Base-by-base conservation (phyloP, 1,140 invertebrate genomes). In the Diorhabda sublineata region DNA sequence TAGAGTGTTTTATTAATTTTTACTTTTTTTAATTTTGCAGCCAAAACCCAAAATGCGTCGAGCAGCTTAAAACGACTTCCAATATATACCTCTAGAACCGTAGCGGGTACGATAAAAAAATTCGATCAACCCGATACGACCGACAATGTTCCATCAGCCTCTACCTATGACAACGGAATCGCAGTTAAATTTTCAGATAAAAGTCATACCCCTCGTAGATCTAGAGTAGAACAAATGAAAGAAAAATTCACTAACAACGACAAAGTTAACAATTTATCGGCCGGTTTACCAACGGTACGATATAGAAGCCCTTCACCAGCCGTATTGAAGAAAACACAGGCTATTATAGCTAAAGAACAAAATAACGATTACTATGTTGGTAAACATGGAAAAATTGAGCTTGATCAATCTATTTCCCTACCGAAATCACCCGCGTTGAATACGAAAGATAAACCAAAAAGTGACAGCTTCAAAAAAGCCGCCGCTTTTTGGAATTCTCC, bases 401-500 rank as follows among this genome's bases (percentile, higher is more conserved):
- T n/a, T 6, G 47, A 52, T 52, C 2, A 52, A n/a, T 26, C 26
- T 26, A 26, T 26, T 26, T 26, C 26, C 26, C 26, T 26, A 26
- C 63, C 68, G n/a, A 65, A 70, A 63, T 70, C 69, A 9, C 66
- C 71, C 56, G 62, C 62, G 64, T 41, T 64, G 63, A 71, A 67
- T 67, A 71, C 43, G 41, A 70, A 67, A 58, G 71, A 71, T 6
- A 76, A 73, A 69, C 72, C 72, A 59, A 75, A 74, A 68, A 76
- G 74, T 68, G 77, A 75, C 45, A 73, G 71, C 58, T 79, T 78
- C 69, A 72, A 75, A 67, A 79, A 74, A 64, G 78, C 74, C 6
- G 71, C 78, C 0, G 78, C 78, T 52, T 79, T 79, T 71, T 79
- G 78, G 78, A 79, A 77, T 64, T 69, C 69, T 52, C 71, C 76